A percentile compares a stretch with the other conserved stretches of the same genome.
phyloP scores from a whole-genome alignment of 2,888 invertebrate genomes.

The Rotaria socialis region DNA sequence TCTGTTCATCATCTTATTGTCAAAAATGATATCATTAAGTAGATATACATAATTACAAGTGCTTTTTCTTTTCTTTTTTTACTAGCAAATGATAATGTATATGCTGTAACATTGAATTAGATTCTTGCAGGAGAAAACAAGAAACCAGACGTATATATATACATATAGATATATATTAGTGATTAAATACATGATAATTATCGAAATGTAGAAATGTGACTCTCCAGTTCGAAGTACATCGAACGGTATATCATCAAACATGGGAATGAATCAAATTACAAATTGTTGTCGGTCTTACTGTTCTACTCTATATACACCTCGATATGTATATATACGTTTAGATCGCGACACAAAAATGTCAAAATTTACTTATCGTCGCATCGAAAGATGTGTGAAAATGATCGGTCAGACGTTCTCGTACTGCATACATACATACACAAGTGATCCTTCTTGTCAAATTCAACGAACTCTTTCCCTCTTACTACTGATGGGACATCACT shows the following conservation, averaged over 20 bases:
- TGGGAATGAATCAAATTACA: constrained; percentile 6
- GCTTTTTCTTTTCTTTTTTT: not conserved
- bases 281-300: constrained; percentile 30
- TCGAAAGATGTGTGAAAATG: constrained; percentile 32
- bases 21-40: not conserved
- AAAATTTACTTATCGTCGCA: constrained; percentile 23
- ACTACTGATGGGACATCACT: not conserved
- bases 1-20: constrained; percentile 11
- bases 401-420: constrained; percentile 12
- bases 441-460: constrained; percentile 28
- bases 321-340: not conserved
- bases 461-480: not conserved
- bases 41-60: not conserved
- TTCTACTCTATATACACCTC: not conserved
- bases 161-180: not conserved
- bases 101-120: not conserved
- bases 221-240: not conserved
- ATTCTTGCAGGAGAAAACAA: no score
- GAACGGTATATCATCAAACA: constrained; percentile 18
- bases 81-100: not conserved
- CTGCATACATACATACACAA: not conserved
- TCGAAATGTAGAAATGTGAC: not conserved
- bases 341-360: constrained; percentile 5
- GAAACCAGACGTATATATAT: no score
- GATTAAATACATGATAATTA: not conserved